Conservation (phyloP, 2,113 vertebrate genomes). For the Carollia perspicillata region DNA sequence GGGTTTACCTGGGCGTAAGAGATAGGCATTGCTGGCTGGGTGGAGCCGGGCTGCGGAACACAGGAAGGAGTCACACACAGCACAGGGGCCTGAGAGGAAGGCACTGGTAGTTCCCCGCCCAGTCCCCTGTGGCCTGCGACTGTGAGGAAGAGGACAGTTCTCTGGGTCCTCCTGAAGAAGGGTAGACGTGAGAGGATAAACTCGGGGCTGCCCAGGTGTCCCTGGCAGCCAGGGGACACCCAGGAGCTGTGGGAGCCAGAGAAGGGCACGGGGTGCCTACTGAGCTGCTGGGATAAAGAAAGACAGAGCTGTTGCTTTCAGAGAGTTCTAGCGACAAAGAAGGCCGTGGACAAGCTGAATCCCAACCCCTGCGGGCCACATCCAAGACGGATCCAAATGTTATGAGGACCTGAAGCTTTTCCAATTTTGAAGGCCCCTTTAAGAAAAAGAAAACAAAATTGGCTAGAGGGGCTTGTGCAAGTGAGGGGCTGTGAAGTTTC, state of each 20-base stretch:
- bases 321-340: not conserved
- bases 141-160: not conserved
- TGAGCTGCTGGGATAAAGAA: not conserved
- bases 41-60: not conserved
- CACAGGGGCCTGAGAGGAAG: not conserved
- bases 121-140: not conserved
- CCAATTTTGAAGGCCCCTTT: not conserved
- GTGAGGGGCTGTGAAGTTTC: not conserved
- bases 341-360: not conserved
- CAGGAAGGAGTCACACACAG: not conserved
- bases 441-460: not conserved
- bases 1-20: not conserved
- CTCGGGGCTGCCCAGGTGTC: not conserved
- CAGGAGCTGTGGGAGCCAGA: not conserved
- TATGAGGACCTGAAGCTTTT: not conserved
- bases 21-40: not conserved
- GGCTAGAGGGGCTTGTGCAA: not conserved
- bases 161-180: not conserved
- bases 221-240: not conserved
- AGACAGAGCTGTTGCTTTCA: not conserved
- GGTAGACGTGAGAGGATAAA: not conserved
- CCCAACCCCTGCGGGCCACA: not conserved
- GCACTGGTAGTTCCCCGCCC: no score
- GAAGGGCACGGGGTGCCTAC: not conserved
- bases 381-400: not conserved